These are phyloP conservation scores for Ophion ellenae DNA, from an alignment of 2,888 invertebrate genomes.

Conservation along the genomic window DNA sequence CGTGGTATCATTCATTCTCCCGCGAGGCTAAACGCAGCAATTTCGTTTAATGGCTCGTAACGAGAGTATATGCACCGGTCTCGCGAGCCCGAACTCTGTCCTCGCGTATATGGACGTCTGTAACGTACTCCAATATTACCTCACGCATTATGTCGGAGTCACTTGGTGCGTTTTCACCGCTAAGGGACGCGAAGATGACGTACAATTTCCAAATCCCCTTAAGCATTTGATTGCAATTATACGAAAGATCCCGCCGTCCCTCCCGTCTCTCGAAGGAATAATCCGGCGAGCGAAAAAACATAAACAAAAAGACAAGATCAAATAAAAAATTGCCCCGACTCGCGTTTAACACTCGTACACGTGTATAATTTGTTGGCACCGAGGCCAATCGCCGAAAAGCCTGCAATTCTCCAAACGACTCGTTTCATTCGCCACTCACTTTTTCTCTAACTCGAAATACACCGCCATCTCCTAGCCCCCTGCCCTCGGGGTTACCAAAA, in stretches of 20 bases:
- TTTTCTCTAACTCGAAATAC: too few relatives aligned
- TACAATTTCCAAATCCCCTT: slow-evolving; percentile 40
- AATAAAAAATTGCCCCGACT: too few relatives aligned
- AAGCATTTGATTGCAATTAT: slow-evolving; percentile 40
- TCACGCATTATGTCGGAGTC: not conserved
- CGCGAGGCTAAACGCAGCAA: slow-evolving; percentile 68
- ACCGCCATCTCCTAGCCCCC: too few relatives aligned
- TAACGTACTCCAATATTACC: not conserved
- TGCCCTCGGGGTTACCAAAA: too few relatives aligned
- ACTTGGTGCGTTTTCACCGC: slow-evolving; percentile 7
- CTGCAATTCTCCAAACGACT: too few relatives aligned
- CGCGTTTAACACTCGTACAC: not conserved
- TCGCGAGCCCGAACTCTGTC: slow-evolving; percentile 44
- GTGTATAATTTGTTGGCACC: too few relatives aligned
- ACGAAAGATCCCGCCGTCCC: not conserved
- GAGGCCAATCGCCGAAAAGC: too few relatives aligned
- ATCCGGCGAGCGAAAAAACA: too few relatives aligned
- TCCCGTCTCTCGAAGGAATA: too few relatives aligned
- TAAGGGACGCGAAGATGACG: slow-evolving; percentile 19
- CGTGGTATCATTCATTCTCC: slow-evolving; percentile 62
- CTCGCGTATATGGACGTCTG: slow-evolving; percentile 23
- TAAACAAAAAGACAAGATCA: too few relatives aligned
- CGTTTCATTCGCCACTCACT: too few relatives aligned
- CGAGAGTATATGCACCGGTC: slow-evolving; percentile 53
- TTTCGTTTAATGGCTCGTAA: slow-evolving; percentile 69